Evolutionary conservation across 2,888 invertebrate species (phyloP), one percentile per base, ranked within the genome.

Genomic region (Drosophila gaucha): DNA sequence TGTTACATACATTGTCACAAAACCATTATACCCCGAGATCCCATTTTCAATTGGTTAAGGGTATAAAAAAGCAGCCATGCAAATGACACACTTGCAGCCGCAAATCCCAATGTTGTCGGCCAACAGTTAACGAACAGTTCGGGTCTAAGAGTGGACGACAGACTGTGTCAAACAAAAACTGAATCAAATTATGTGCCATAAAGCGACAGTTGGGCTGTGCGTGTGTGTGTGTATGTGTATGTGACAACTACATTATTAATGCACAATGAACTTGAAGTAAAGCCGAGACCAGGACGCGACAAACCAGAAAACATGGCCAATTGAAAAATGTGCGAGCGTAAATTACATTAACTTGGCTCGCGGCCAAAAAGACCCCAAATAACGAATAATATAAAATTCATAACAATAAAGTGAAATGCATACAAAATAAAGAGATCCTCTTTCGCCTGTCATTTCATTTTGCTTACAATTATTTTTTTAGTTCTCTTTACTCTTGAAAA

Each of bases 171-270:
- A 63, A 47, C 52, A 62, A 75, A 66, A 67, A 67, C 67, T 70
- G 52, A 68, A 79, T 69, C 68, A 74, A 71, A 76, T 69, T 68
- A 77, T 51, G 30, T 41, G 36, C 35, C 12, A 46, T 16, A 62
- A 59, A 39, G 38, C 31, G 12, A 18, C 46, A 60, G 30, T 26
- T 20, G 26, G 18, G 58, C 24, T 20, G 10, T 18, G 9, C 30
- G 39, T 30, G 35, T 28, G 49, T 8, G 39, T 30, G 33, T 14
- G 20, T 16, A 43, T 28, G 33, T 20, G 24, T 47, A 51, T 3
- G 69, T 44, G 69, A 28, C 59, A 88, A 82, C 82, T 86, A 69
- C 74, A 86, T 89, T 89, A 89, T 86, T 89, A 79, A 87, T 86
- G 85, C 85, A 76, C 71, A 86, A 72, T 71, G 74, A 80, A 84